Evolutionary conservation across 2,888 invertebrate genomes (phyloP).

Genomic region (Tanypteryx hageni): DNA sequence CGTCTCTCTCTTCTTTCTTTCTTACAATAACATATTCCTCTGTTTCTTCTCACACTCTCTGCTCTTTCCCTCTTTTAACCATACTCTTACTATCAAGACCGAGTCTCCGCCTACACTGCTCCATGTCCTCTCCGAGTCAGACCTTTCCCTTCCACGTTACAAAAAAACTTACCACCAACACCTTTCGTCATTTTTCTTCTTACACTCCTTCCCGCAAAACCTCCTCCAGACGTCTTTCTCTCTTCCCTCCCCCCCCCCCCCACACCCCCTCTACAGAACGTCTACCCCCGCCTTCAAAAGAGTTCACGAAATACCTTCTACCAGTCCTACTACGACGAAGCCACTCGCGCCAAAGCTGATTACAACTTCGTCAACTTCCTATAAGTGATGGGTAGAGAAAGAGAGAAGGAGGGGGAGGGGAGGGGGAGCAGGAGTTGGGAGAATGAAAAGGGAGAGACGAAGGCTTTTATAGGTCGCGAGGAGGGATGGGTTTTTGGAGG

Average conservation of each 20-base stretch:
- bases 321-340: slow-evolving; percentile 18
- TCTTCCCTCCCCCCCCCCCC: background rate
- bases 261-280: background rate
- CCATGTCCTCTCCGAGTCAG: too few relatives aligned
- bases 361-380: slow-evolving; percentile 53
- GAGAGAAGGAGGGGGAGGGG: background rate
- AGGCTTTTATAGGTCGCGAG: background rate
- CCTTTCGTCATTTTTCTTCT: background rate
- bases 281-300: background rate
- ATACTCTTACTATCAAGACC: too few relatives aligned
- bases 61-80: too few relatives aligned
- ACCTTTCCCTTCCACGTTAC: background rate
- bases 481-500: background rate
- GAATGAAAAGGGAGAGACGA: too few relatives aligned
- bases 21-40: background rate
- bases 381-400: background rate
- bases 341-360: slow-evolving; percentile 54
- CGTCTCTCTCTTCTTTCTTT: background rate
- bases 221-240: background rate
- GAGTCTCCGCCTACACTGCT: too few relatives aligned
- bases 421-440: background rate
- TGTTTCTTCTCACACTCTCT: too few relatives aligned
- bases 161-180: background rate
- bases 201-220: background rate
- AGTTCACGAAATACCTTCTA: slow-evolving; percentile 43